These are phyloP conservation scores for Alces alces DNA, from an alignment of 2,113 vertebrate genomes.

Conservation along the genomic window DNA sequence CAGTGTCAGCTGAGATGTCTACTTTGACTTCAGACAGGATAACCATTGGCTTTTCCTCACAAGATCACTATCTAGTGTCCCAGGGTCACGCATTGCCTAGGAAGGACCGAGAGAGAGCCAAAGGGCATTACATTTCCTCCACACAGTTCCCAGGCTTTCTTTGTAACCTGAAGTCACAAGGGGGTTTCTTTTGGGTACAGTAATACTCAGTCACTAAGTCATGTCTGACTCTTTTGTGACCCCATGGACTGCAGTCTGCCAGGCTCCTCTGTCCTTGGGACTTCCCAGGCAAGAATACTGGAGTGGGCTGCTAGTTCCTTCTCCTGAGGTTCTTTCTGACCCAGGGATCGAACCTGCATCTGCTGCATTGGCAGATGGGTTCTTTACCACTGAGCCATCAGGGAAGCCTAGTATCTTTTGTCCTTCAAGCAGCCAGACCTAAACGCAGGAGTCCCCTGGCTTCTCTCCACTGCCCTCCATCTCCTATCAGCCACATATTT, in stretches of 20 bases:
- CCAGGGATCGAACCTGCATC: neutral
- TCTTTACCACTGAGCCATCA: neutral
- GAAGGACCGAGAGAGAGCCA: neutral
- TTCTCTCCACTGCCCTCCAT: neutral
- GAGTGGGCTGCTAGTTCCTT: neutral
- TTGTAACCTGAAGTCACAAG: neutral
- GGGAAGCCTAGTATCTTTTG: neutral
- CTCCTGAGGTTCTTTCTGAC: neutral
- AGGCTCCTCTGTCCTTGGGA: neutral
- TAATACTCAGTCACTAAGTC: neutral
- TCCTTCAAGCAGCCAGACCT: neutral
- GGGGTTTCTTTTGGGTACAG: neutral
- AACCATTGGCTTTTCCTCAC: neutral
- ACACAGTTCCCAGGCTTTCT: neutral
- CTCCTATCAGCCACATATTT: neutral
- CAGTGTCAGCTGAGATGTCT: neutral
- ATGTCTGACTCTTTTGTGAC: neutral
- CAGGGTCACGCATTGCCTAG: neutral
- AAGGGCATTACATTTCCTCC: neutral
- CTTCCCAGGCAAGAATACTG: neutral
- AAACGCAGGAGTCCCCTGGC: neutral
- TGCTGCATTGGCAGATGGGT: neutral
- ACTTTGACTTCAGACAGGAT: neutral
- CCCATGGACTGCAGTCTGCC: neutral
- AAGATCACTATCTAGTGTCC: neutral